Conservation (phyloP, 2,113 vertebrate species). For the Monarcha castaneiventris region DNA sequence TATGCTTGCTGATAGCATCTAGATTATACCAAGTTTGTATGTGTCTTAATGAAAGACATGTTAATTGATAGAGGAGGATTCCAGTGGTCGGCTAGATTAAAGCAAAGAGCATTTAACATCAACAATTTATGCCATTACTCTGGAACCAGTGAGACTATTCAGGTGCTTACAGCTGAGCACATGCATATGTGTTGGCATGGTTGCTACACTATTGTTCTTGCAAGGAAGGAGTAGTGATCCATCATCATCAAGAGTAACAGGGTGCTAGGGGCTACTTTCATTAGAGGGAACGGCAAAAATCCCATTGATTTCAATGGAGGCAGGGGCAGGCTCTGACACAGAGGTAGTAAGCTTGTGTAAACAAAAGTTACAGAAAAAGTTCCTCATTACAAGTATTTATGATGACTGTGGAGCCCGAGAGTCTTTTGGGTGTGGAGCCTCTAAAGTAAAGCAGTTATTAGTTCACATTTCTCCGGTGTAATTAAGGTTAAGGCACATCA, state of each 20-base stretch:
- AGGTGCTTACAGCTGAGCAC: neutral
- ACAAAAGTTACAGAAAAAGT: neutral
- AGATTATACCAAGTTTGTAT: neutral
- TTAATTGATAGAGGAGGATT: neutral
- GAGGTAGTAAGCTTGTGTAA: neutral
- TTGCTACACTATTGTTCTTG: neutral
- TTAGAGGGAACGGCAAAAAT: neutral
- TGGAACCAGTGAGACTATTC: neutral
- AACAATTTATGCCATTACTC: neutral
- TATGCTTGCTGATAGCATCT: neutral
- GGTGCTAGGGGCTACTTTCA: neutral
- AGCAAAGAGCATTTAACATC: neutral
- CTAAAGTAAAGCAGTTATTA: neutral
- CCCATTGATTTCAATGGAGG: neutral
- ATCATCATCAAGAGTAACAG: neutral
- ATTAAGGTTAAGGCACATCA: neutral
- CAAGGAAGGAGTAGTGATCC: neutral
- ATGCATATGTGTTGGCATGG: neutral
- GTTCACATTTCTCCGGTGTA: neutral
- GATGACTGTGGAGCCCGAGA: neutral
- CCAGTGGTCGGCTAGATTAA: neutral
- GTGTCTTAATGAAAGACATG: neutral
- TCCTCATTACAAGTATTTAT: conserved; percentile 23
- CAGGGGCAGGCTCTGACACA: neutral
- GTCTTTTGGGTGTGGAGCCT: conserved; percentile 15